Base-by-base conservation (phyloP, 2,113 vertebrate species). In the Gallinago undulata region DNA sequence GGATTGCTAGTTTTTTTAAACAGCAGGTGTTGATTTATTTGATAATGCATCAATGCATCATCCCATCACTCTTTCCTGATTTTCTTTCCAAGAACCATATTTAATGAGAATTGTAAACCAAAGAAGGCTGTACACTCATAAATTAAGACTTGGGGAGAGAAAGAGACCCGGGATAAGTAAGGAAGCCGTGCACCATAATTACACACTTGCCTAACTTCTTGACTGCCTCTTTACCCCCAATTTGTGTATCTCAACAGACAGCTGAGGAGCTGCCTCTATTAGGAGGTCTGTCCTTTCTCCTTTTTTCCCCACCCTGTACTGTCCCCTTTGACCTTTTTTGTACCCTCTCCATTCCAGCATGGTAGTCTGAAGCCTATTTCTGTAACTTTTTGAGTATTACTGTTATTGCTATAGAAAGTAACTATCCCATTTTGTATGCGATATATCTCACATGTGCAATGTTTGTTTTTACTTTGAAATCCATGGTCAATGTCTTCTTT, bases 401-500 rank as follows among this genome's bases (percentile, higher is more conserved):
- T 81, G 60, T 89, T 93, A 50, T 0, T 96, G 68, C 70, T 90
- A 7, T 89, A 78, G 74, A 68, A 95, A 87, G 23, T 89, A 88
- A 88, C 64, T 94, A 67, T 86, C 43, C 93, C 59, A 8, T 86
- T 75, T 88, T 94, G 22, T 93, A 87, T 93, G 57, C 81, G 72
- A 4, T 94, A 50, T 96, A 91, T 87, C 93, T 97, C 94, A 96
- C 85, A 27, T 93, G 62, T 97, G 70, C 96, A 85, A 94, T 97
- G 89, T 98, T 93, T 97, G 92, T 97, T 97, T 97, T 98, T 97
- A 96, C 94, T 97, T 97, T 97, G 96, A 98, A 98, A 97, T 98
- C 97, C 95, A 96, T 95, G 96, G 97, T 98, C 94, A 96, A 96
- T 98, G 97, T 98, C 98, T 98, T 98, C 97, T 98, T 98, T 98